Evolutionary conservation across 1,140 invertebrate species (phyloP).

Genomic region (Pollicipes pollicipes): DNA sequence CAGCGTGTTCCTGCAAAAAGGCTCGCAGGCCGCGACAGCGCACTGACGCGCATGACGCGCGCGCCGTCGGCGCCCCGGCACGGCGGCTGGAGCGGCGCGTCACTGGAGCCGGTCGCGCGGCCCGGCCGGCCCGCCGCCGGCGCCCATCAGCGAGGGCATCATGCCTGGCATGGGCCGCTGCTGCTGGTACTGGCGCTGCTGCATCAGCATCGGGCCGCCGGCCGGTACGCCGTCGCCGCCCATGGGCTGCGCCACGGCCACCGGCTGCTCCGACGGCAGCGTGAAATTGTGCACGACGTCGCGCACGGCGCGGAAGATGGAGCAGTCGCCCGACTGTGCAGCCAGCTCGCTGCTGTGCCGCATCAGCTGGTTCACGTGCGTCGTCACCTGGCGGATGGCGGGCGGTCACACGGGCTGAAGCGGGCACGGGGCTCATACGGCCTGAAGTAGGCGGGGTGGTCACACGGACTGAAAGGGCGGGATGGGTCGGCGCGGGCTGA

Average conservation of each 20-base stretch:
- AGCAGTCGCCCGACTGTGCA: conserved; percentile 43
- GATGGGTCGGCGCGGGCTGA: too few relatives aligned
- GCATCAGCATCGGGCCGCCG: neutral
- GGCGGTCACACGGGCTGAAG: too few relatives aligned
- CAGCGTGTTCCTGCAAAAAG: too few relatives aligned
- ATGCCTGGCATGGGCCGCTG: neutral
- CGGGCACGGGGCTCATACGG: too few relatives aligned
- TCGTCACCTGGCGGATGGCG: conserved; percentile 37
- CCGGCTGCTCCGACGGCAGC: conserved; percentile 44
- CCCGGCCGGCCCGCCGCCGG: too few relatives aligned
- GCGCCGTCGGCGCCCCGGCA: too few relatives aligned
- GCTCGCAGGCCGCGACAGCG: too few relatives aligned
- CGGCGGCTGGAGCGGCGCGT: neutral
- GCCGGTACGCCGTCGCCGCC: neutral
- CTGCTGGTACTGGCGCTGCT: neutral
- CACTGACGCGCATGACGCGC: too few relatives aligned
- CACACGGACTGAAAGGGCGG: too few relatives aligned
- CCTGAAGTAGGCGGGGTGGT: too few relatives aligned
- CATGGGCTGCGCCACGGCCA: neutral
- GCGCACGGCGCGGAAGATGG: conserved; percentile 67
- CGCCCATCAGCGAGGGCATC: neutral
- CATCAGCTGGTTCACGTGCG: conserved; percentile 5
- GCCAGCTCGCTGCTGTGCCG: conserved; percentile 21
- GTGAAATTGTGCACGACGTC: conserved; percentile 63
- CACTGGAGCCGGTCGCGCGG: neutral